These are phyloP conservation scores for Pinctada fucata DNA, from an alignment of 2,888 invertebrate genomes.

Conservation along the genomic window DNA sequence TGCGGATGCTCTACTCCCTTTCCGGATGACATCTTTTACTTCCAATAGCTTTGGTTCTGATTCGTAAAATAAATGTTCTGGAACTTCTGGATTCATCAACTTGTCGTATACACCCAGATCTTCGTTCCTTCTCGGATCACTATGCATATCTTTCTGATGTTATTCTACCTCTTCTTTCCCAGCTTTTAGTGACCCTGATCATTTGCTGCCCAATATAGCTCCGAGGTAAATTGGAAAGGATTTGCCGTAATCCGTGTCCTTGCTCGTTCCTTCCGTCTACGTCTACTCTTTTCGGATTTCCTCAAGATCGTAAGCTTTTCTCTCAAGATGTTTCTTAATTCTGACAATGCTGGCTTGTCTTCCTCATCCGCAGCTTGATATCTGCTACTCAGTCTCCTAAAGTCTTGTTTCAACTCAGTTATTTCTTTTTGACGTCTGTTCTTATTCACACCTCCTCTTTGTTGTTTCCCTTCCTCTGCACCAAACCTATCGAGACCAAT, in stretches of 20 bases:
- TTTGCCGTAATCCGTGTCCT: constrained; percentile 11
- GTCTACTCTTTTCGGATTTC: constrained; percentile 25
- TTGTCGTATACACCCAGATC: constrained; percentile 8
- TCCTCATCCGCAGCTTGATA: constrained; percentile 14
- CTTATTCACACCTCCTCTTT: background rate
- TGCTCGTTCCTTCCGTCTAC: constrained; percentile 20
- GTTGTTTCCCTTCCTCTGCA: constrained; percentile 5
- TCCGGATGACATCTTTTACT: constrained; percentile 9
- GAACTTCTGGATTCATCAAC: constrained; percentile 18
- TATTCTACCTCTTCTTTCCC: background rate
- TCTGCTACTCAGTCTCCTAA: constrained; percentile 1
- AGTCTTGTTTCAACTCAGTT: constrained; percentile 17
- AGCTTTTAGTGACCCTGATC: background rate
- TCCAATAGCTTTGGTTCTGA: constrained; percentile 16
- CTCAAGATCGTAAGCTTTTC: background rate
- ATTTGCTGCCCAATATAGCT: constrained; percentile 5
- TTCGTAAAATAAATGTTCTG: constrained; percentile 23
- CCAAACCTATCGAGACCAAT: constrained; percentile 29
- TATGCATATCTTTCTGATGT: constrained; percentile 11
- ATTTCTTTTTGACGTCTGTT: constrained; percentile 10
- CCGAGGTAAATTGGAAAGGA: constrained; percentile 25
- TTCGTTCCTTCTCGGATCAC: constrained; percentile 3
- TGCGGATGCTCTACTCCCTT: constrained; percentile 17
- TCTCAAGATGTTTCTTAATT: constrained; percentile 10
- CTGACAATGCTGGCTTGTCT: constrained; percentile 10